Conservation (phyloP, 2,888 invertebrate genomes). For the Oscheius sp. region DNA sequence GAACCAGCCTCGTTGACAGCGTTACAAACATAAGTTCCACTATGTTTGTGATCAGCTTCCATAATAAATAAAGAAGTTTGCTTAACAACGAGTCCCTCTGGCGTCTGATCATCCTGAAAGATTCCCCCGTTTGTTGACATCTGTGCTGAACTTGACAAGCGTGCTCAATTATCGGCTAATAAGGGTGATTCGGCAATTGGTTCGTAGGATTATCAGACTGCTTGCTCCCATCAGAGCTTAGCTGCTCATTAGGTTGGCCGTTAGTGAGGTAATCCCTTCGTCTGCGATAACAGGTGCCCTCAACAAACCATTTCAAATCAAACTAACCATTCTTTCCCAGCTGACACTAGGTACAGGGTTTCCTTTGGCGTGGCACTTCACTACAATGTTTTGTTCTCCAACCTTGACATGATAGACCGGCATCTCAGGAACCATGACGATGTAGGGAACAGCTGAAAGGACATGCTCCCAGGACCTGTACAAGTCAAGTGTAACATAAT, state of each 20-base stretch:
- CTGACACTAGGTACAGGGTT: slow-evolving; percentile 56
- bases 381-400: slow-evolving; percentile 45
- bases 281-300: slow-evolving; percentile 18
- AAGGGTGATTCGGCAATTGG: slow-evolving; percentile 24
- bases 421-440: slow-evolving; percentile 40
- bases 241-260: slow-evolving; percentile 26
- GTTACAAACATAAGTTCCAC: slow-evolving; percentile 46
- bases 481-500: no score
- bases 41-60: slow-evolving; percentile 37
- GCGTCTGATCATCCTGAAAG: slow-evolving; percentile 16
- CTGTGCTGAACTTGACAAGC: slow-evolving; percentile 17
- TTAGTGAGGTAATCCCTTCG: slow-evolving; percentile 13
- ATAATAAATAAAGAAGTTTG: slow-evolving; percentile 28
- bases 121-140: slow-evolving; percentile 9
- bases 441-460: slow-evolving; percentile 38
- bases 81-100: slow-evolving; percentile 10
- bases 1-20: slow-evolving; percentile 44
- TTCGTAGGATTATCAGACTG: slow-evolving; percentile 18
- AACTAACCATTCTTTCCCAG: slow-evolving; percentile 51
- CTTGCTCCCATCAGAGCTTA: slow-evolving; percentile 28
- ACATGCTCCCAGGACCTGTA: no score
- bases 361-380: slow-evolving; percentile 58
- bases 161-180: slow-evolving; percentile 31
- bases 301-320: not conserved
- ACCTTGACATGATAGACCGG: slow-evolving; percentile 39